Conservation (phyloP, 1,140 invertebrate species). For the Aradophagus sp. region DNA sequence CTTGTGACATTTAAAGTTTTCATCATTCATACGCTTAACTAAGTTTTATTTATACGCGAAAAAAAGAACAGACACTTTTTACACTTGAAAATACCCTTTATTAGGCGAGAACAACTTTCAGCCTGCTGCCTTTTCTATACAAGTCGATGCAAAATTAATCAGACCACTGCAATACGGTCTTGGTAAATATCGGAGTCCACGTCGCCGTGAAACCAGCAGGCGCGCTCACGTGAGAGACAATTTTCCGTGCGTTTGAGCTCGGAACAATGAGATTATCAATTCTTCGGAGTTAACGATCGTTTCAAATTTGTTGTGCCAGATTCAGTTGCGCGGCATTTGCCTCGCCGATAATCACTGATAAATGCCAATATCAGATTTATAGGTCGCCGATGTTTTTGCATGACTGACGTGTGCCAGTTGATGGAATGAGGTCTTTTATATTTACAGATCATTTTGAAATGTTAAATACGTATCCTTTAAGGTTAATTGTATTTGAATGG, state of each 20-base stretch:
- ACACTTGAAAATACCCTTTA: constrained; percentile 42
- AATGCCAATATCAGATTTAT: too few species aligned
- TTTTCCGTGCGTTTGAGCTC: constrained; percentile 10
- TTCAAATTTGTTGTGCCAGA: too few species aligned
- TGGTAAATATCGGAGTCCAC: constrained; percentile 18
- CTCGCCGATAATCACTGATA: too few species aligned
- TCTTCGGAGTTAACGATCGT: too few species aligned
- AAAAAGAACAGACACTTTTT: constrained; percentile 34
- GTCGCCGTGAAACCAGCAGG: constrained; percentile 18
- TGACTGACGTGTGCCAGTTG: too few species aligned
- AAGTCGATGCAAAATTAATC: constrained; percentile 55
- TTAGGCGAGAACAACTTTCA: constrained; percentile 56
- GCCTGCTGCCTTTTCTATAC: constrained; percentile 41
- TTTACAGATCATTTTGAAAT: too few species aligned
- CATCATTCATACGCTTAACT: constrained; percentile 44
- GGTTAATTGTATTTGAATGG: too few species aligned
- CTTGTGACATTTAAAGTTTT: constrained; percentile 43
- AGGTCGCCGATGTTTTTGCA: too few species aligned
- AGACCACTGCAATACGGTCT: constrained; percentile 43
- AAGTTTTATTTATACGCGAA: constrained; percentile 47
- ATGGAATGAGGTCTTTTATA: too few species aligned
- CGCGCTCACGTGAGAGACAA: constrained; percentile 29
- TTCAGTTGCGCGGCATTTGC: too few species aligned
- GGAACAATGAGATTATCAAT: neutral
- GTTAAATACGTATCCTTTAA: too few species aligned